A percentile compares a stretch with the other conserved stretches of the same genome.
phyloP scores from a whole-genome alignment of 2,888 invertebrate genomes.

The Drosophila infuscata region DNA sequence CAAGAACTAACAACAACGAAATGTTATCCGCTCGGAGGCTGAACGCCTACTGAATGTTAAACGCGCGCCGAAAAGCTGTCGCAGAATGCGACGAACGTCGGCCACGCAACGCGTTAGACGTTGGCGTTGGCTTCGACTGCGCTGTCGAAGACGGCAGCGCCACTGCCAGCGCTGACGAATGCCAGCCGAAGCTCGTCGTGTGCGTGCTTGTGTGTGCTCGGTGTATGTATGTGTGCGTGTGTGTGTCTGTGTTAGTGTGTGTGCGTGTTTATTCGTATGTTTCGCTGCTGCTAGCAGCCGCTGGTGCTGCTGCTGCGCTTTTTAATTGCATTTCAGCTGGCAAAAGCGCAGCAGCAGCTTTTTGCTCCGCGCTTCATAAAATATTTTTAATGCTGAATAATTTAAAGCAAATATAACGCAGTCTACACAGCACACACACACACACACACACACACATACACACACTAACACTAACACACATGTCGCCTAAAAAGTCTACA shows the following conservation, averaged over 20 bases:
- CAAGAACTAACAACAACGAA: conserved; percentile 80
- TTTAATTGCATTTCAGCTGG: conserved; percentile 72
- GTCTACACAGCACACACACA: conserved; percentile 58
- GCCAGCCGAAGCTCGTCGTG: conserved; percentile 17
- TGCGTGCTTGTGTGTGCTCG: background rate
- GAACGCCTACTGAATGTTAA: conserved; percentile 84
- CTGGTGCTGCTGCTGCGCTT: conserved; percentile 56
- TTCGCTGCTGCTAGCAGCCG: background rate
- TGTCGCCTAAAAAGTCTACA: conserved; percentile 52
- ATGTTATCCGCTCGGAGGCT: conserved; percentile 85
- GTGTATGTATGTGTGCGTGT: background rate
- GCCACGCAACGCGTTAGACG: conserved; percentile 46
- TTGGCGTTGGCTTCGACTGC: conserved; percentile 9
- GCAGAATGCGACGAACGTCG: conserved; percentile 56
- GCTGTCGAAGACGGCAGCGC: conserved; percentile 18
- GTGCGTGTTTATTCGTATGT: conserved; percentile 2
- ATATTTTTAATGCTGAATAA: conserved; percentile 69
- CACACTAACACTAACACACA: conserved; percentile 11
- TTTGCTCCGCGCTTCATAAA: conserved; percentile 53
- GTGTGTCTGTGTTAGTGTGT: background rate
- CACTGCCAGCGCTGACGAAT: conserved; percentile 4
- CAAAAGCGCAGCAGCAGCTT: conserved; percentile 69
- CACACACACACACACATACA: conserved; percentile 21
- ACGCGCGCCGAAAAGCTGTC: conserved; percentile 73
- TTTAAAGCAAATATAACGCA: conserved; percentile 78